These are phyloP conservation scores for Calliphora vicina DNA, from an alignment of 1,140 invertebrate species.

Conservation along the genomic window DNA sequence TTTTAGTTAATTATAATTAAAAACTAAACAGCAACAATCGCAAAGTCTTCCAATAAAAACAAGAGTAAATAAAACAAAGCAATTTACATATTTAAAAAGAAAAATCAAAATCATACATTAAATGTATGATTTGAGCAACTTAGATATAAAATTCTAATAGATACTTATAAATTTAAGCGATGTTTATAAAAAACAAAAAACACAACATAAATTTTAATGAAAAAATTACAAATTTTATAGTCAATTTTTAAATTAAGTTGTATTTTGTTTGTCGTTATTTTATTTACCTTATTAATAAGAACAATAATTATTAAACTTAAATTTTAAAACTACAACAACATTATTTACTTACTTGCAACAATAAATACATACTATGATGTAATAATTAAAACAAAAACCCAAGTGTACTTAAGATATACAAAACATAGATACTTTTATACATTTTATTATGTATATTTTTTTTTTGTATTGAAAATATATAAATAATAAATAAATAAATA, in stretches of 20 bases:
- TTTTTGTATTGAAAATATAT: neutral
- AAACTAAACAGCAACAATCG: constrained; percentile 30
- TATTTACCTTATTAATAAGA: neutral
- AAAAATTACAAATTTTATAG: neutral
- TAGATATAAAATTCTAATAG: neutral
- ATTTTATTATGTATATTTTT: neutral
- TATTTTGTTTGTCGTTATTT: constrained; percentile 11
- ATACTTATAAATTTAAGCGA: neutral
- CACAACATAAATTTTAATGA: neutral
- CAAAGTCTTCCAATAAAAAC: constrained; percentile 30
- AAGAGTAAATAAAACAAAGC: neutral
- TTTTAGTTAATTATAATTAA: neutral
- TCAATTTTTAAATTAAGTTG: neutral
- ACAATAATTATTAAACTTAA: neutral
- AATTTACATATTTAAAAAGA: neutral
- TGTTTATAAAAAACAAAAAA: neutral
- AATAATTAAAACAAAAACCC: neutral
- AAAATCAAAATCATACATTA: neutral
- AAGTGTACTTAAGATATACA: constrained; percentile 28
- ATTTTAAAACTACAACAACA: neutral
- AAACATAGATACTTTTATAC: neutral
- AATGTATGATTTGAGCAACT: neutral
- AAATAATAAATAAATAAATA: no score
- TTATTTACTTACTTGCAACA: constrained; percentile 9
- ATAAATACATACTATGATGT: no score